Percentiles rank a stretch among this genome's conserved stretches.
phyloP scores from a whole-genome alignment of 2,113 vertebrate species.

The Tympanuchus pallidicinctus region DNA sequence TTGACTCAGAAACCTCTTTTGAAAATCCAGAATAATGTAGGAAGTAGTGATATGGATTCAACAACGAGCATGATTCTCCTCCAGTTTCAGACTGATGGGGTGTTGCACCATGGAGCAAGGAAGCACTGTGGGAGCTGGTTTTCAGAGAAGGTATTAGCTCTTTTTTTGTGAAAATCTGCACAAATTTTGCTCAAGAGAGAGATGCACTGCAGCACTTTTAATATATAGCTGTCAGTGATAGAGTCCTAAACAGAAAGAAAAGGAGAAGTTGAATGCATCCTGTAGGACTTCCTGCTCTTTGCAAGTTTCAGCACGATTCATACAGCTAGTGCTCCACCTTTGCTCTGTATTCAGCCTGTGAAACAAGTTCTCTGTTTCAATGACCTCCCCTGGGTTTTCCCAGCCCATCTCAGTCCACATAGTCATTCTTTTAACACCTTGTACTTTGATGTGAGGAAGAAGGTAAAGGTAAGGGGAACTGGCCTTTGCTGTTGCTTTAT shows the following conservation, averaged over 20 bases:
- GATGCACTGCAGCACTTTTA: not conserved
- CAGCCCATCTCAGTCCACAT: not conserved
- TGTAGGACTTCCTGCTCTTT: not conserved
- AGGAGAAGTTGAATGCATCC: not conserved
- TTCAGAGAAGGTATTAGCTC: not conserved
- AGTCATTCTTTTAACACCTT: not conserved
- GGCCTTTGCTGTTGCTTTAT: not conserved
- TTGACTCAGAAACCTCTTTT: not conserved
- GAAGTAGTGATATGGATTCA: not conserved
- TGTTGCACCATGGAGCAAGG: not conserved
- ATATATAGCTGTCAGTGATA: not conserved
- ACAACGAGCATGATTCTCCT: not conserved
- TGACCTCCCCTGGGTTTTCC: not conserved
- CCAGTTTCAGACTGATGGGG: not conserved
- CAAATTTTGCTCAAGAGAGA: not conserved
- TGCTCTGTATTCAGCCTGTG: not conserved
- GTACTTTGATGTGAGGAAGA: not conserved
- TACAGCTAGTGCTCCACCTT: not conserved
- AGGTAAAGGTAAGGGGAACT: not conserved
- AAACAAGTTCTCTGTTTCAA: not conserved
- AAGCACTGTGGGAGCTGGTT: not conserved
- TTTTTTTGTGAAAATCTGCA: not conserved
- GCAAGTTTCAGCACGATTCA: rapidly evolving
- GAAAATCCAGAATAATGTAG: not conserved
- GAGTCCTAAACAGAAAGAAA: not conserved